Percentiles rank a stretch among this genome's conserved stretches.
These are phyloP conservation scores for Drosophila pseudoobscura DNA, from an alignment of 1,140 invertebrate genomes.

Conservation along the genomic window DNA sequence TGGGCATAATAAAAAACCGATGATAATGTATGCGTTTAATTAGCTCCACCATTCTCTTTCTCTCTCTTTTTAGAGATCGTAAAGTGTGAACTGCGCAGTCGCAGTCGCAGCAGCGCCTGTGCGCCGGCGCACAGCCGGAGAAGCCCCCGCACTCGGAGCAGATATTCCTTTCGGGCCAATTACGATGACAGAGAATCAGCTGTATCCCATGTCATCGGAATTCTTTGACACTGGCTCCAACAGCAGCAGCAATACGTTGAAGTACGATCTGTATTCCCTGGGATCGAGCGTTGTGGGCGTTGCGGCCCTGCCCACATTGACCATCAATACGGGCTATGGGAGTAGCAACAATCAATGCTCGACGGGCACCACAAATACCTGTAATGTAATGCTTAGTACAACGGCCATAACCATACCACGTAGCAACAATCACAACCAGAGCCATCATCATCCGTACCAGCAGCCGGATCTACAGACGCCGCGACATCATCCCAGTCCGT, in stretches of 20 bases:
- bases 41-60: constrained; percentile 4
- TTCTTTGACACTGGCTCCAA: constrained; percentile 82
- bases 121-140: constrained; percentile 41
- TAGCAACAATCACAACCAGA: constrained; percentile 78
- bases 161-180: background rate
- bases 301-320: constrained; percentile 62
- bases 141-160: background rate
- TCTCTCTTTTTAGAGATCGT: constrained; percentile 49
- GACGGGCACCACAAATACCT: constrained; percentile 59
- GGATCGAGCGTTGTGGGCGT: constrained; percentile 50
- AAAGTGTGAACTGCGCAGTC: constrained; percentile 43
- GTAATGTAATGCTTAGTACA: constrained; percentile 79
- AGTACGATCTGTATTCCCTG: constrained; percentile 75
- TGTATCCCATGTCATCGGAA: constrained; percentile 82
- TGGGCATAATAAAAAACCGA: constrained; percentile 27
- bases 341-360: constrained; percentile 33
- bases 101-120: constrained; percentile 55
- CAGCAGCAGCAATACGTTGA: constrained; percentile 79
- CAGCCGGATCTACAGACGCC: constrained; percentile 53
- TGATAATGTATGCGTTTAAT: constrained; percentile 40
- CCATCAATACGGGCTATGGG: constrained; percentile 59
- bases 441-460: constrained; percentile 69
- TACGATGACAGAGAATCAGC: constrained; percentile 81
- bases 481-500: constrained; percentile 63
- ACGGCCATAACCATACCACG: constrained; percentile 81